These are phyloP conservation scores for Eupithecia abbreviata DNA, from an alignment of 2,888 invertebrate genomes.

Conservation along the genomic window DNA sequence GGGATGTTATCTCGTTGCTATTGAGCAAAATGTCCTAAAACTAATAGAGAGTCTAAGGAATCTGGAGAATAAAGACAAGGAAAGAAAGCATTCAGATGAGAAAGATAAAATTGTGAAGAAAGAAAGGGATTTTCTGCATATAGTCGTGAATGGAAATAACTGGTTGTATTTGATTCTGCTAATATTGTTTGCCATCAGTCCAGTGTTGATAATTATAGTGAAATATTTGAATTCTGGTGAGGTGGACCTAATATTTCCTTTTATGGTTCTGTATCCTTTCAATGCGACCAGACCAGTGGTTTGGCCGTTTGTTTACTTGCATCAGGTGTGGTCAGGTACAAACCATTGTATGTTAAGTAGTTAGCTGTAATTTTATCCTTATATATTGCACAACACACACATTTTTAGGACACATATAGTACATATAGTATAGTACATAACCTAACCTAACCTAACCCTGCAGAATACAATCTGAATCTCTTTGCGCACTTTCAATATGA, in stretches of 20 bases:
- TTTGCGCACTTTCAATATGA: background rate
- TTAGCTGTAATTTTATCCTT: background rate
- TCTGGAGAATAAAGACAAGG: background rate
- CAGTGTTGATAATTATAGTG: background rate
- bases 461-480: background rate
- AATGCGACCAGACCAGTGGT: background rate
- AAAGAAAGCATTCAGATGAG: slow-evolving; percentile 4
- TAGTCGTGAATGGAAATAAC: background rate
- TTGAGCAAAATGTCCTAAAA: background rate
- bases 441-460: background rate
- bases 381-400: background rate
- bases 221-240: slow-evolving; percentile 13
- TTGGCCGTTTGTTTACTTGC: slow-evolving; percentile 9
- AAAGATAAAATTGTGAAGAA: slow-evolving; percentile 5
- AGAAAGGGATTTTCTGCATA: slow-evolving; percentile 5
- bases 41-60: background rate
- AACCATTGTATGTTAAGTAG: background rate
- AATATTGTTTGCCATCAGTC: background rate
- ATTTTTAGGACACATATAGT: background rate
- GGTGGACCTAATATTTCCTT: background rate
- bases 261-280: slow-evolving; percentile 11
- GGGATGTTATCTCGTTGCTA: background rate
- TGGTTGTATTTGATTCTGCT: background rate
- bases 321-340: slow-evolving; percentile 13
- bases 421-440: too few relatives aligned